Conservation (phyloP, 2,888 invertebrate species). For the Tetragnatha montana region DNA sequence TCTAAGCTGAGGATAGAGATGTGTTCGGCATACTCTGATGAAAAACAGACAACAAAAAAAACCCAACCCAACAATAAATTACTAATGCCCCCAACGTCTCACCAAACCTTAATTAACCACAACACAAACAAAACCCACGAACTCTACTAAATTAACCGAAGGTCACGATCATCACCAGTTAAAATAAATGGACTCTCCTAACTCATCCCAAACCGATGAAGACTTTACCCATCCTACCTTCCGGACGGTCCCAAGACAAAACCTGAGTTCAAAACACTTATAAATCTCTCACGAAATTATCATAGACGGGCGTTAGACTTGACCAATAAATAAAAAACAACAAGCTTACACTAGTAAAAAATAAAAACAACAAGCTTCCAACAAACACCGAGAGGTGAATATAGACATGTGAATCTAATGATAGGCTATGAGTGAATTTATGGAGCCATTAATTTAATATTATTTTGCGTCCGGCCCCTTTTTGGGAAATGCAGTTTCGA, state of each 20-base stretch:
- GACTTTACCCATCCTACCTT: background rate
- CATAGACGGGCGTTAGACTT: background rate
- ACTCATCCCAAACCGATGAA: background rate
- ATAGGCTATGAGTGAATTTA: conserved; percentile 28
- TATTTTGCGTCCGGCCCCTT: conserved; percentile 17
- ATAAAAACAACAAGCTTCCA: background rate
- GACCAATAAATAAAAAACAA: background rate
- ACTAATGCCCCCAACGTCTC: no score
- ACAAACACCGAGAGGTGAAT: background rate
- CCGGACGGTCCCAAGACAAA: background rate
- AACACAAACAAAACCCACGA: background rate
- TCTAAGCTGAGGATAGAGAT: no score
- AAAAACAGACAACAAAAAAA: no score
- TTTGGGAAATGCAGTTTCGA: conserved; percentile 5
- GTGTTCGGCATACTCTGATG: no score
- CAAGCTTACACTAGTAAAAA: background rate
- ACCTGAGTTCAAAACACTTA: background rate
- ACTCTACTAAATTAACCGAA: background rate
- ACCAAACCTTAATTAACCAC: background rate
- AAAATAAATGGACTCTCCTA: background rate
- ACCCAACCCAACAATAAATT: no score
- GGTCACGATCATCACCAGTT: background rate
- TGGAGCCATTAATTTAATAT: conserved; percentile 47
- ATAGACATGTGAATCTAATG: conserved; percentile 21
- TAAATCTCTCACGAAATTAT: background rate